Percentiles rank a stretch among this genome's conserved stretches.
phyloP scores from a whole-genome alignment of 2,113 vertebrate species.

The Pipa parva region DNA sequence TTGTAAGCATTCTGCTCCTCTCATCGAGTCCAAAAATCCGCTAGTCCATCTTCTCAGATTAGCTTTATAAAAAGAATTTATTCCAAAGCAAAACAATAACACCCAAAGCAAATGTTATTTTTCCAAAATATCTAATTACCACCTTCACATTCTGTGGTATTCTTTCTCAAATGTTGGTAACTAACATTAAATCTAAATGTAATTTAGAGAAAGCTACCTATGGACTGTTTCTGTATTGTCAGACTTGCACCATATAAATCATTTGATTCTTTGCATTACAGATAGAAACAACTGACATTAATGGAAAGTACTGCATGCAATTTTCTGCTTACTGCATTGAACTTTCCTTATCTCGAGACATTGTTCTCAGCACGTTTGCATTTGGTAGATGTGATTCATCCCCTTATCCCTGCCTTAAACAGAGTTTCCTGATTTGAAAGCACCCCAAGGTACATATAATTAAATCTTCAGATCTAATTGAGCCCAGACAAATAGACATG shows the following conservation, averaged over 20 bases:
- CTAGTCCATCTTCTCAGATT: neutral
- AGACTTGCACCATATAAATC: neutral
- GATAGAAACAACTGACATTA: neutral
- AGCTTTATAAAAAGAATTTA: neutral
- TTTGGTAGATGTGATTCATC: conserved; percentile 2
- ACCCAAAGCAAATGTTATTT: neutral
- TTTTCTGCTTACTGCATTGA: conserved; percentile 4
- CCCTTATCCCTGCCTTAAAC: conserved; percentile 15
- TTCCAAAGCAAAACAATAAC: neutral
- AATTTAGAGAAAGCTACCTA: neutral
- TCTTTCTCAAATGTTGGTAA: neutral
- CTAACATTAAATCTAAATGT: conserved; percentile 7
- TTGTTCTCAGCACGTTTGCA: conserved; percentile 24
- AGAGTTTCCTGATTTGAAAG: conserved; percentile 16
- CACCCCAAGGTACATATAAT: conserved; percentile 18
- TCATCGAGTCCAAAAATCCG: neutral
- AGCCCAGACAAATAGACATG: neutral
- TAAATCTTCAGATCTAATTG: conserved; percentile 24
- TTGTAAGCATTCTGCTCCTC: neutral
- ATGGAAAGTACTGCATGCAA: neutral
- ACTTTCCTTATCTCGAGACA: conserved; percentile 15
- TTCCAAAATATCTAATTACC: neutral
- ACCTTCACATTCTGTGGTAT: neutral
- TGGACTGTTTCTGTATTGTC: neutral
- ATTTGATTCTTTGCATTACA: conserved; percentile 1